Evolutionary conservation across 2,113 vertebrate species (phyloP), one percentile per base, ranked within the genome.

Genomic region (Camarhynchus parvulus): DNA sequence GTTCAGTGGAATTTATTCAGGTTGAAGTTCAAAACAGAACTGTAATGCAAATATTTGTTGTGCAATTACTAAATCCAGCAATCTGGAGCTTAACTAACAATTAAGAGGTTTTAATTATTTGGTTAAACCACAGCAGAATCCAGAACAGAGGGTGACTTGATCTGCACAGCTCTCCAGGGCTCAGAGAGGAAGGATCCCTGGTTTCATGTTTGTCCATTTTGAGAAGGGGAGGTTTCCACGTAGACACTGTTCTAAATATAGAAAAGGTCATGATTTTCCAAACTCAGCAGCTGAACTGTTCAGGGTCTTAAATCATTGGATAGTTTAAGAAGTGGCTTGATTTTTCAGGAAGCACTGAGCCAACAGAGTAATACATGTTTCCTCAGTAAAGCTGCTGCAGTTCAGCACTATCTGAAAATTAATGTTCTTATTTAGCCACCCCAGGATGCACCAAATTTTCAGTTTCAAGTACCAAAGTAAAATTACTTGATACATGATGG

Each of bases 191-290:
- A 88, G 72, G 59, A 68, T 55, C 1, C 12, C 46, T 70, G 42
- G 21, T 53, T 52, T 92, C 19, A 8, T 81, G 76, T 81, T 78
- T 93, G 86, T 68, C 68, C 94, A 67, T 92, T 94, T 92, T 89
- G 79, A 81, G 94, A 96, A 93, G 76, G 86, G 80, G 80, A 94
- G 68, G 76, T 90, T 94, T 93, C 73, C 89, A 78, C 0, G 1
- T n/a, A 89, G 86, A 92, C 61, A 78, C 44, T 63, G 76, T 83
- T 93, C 95, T 92, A 94, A 94, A 97, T 72, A 96, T 96, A 95
- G 95, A 93, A 96, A 92, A 97, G 96, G 96, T 97, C 96, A 96
- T 13, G 52, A 84, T 93, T 97, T 94, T 97, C 96, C 94, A 93
- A 87, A 80, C 80, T 89, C 92, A 72, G 92, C 91, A 83, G 87